These are phyloP conservation scores for Homarus americanus DNA, from an alignment of 1,140 invertebrate species.

Conservation along the genomic window DNA sequence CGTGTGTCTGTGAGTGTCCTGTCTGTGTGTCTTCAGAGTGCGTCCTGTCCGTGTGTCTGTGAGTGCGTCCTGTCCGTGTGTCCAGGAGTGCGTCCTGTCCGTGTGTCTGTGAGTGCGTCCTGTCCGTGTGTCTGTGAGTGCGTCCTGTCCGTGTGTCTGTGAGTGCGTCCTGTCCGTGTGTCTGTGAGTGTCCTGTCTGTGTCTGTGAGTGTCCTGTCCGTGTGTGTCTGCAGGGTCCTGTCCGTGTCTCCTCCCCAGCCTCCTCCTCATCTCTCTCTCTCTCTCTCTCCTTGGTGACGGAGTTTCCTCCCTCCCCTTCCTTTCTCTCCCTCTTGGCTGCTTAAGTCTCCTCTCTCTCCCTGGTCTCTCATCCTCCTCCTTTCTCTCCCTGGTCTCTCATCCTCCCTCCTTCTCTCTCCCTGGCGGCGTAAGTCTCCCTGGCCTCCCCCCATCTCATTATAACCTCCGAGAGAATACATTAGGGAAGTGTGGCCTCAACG, in stretches of 20 bases:
- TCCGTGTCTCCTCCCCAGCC: not conserved
- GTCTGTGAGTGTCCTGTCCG: too few relatives aligned
- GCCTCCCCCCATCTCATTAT: slow-evolving; percentile 36
- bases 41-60: too few relatives aligned
- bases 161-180: too few relatives aligned
- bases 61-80: too few relatives aligned
- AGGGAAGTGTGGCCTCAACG: slow-evolving; percentile 34
- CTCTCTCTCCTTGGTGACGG: not conserved
- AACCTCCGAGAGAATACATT: slow-evolving; percentile 43
- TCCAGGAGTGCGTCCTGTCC: too few relatives aligned
- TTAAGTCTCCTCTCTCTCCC: not conserved
- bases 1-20: too few relatives aligned
- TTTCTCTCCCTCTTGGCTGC: not conserved
- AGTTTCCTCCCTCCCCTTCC: not conserved
- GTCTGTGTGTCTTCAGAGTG: too few relatives aligned
- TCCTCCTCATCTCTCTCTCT: not conserved
- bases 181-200: too few relatives aligned
- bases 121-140: too few relatives aligned
- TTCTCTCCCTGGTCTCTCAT: not conserved
- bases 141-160: too few relatives aligned
- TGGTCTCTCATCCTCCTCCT: not conserved
- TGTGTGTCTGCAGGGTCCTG: not conserved
- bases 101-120: too few relatives aligned
- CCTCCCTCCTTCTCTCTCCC: not conserved
- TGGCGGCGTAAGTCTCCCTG: not conserved